Percentiles rank a stretch among this genome's conserved stretches.
phyloP scores from a whole-genome alignment of 1,140 invertebrate genomes.

The Samia ricini region DNA sequence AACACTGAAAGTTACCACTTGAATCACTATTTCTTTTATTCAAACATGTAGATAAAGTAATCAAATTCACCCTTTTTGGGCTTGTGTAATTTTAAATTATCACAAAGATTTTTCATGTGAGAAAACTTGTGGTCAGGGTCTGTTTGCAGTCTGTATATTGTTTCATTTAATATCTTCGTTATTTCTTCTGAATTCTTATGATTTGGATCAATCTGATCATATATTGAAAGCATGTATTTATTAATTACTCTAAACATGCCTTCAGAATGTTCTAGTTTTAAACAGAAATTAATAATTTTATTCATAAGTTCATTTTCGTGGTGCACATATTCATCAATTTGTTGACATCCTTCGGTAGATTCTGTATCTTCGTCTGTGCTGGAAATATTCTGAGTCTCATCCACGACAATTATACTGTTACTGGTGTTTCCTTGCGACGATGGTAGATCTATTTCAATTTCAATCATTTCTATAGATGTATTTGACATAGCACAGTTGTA shows the following conservation, averaged over 20 bases:
- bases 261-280: constrained; percentile 29
- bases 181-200: constrained; percentile 34
- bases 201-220: constrained; percentile 22
- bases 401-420: background rate
- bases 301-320: background rate
- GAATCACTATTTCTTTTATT: constrained; percentile 14
- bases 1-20: background rate
- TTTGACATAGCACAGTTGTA: background rate
- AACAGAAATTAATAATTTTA: constrained; percentile 38
- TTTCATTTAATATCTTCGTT: constrained; percentile 27
- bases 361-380: background rate
- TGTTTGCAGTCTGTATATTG: constrained; percentile 22
- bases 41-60: constrained; percentile 32
- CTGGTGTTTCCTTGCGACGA: background rate
- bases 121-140: constrained; percentile 38
- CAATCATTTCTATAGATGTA: background rate
- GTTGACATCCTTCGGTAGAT: background rate
- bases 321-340: background rate
- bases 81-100: constrained; percentile 27
- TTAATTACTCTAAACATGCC: constrained; percentile 44
- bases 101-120: constrained; percentile 41
- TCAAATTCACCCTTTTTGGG: constrained; percentile 34
- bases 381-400: background rate
- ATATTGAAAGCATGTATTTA: constrained; percentile 27
- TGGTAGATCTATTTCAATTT: background rate